These are phyloP conservation scores for Macrobrachium nipponense DNA, from an alignment of 1,140 invertebrate species.

Conservation along the genomic window DNA sequence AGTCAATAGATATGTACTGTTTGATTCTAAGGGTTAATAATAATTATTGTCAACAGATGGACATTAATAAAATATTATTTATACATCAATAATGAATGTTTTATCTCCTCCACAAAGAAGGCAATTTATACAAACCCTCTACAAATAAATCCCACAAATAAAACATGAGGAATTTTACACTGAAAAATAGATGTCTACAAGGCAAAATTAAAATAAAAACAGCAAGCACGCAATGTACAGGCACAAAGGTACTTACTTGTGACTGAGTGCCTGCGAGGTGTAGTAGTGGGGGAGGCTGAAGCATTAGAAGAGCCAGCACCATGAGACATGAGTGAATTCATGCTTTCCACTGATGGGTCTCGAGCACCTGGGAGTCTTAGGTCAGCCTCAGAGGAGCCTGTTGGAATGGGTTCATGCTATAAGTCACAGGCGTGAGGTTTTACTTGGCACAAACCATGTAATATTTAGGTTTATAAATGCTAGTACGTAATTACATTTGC, in stretches of 20 bases:
- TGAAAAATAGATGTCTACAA: neutral
- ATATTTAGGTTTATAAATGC: neutral
- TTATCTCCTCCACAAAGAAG: too few species aligned
- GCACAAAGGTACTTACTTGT: conserved; percentile 74
- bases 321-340: conserved; percentile 84
- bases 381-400: conserved; percentile 72
- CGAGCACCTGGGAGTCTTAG: conserved; percentile 71
- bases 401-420: conserved; percentile 49
- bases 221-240: neutral
- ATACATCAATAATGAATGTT: too few species aligned
- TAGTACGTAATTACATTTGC: too few species aligned
- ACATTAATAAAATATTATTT: too few species aligned
- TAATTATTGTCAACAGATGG: too few species aligned
- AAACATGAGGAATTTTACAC: neutral
- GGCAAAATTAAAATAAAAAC: neutral
- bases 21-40: too few species aligned
- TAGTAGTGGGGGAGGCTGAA: conserved; percentile 75
- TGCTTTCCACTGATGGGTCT: conserved; percentile 78
- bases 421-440: neutral
- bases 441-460: neutral
- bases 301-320: conserved; percentile 81
- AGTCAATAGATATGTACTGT: too few species aligned
- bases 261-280: conserved; percentile 80
- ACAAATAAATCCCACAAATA: too few species aligned
- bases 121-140: too few species aligned